Base-by-base conservation (phyloP, 2,113 vertebrate species). In the Monopterus albus region DNA sequence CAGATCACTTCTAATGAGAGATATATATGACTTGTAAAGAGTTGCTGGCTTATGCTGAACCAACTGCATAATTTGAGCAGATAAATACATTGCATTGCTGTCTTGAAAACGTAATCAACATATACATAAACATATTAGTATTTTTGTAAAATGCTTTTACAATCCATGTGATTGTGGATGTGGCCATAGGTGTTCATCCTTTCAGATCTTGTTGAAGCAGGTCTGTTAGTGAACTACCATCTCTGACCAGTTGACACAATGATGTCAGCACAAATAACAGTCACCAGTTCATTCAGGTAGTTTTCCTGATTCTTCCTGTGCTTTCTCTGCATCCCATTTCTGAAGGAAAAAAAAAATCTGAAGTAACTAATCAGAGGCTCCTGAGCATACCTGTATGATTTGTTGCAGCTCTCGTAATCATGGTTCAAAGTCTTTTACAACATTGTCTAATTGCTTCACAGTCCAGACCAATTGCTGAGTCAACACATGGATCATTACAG, bases 121-220 rank as follows among this genome's bases (percentile, higher is more conserved):
- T 26, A 42, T 8, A 40, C 33, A n/a, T n/a, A n/a, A n/a, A n/a
- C n/a, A n/a, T n/a, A n/a, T n/a, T n/a, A n/a, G n/a, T n/a, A 15
- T 11, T 31, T 36, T 51, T 15, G 0, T 50, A 10, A 52, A 62
- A n/a, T 13, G 3, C 18, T 36, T 42, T 45, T 2, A 10, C 43
- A 3, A 29, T 0, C 18, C 10, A 1, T 26, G 9, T 46, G 20
- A 26, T 9, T 43, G 15, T 2, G 1, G 13, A 18, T 25, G 6
- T 51, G 33, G 11, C 0, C 51, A 17, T 39, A 57, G 33, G 3
- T 68, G 28, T 55, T 55, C 6, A 29, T 65, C 59, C 51, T 46
- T 55, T 39, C 20, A 26, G 25, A 52, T 65, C 31, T 10, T 14
- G 71, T 49, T 59, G 39, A 9, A 11, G 31, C 38, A 53, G n/a